Evolutionary conservation across 1,140 invertebrate genomes (phyloP).

Genomic region (Hyphantria cunea): DNA sequence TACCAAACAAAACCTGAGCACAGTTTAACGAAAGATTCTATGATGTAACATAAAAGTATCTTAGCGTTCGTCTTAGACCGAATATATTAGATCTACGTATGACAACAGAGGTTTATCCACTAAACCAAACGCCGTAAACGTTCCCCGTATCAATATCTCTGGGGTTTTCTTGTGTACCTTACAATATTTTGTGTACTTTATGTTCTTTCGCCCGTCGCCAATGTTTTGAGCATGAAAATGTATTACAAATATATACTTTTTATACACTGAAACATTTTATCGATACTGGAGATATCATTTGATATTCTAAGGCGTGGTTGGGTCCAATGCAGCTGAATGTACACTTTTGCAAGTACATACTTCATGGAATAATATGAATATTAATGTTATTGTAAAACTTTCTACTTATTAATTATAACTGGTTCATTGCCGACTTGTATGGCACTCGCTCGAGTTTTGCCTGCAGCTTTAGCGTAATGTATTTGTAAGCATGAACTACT

Average conservation of each 20-base stretch:
- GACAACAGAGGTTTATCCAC: constrained; percentile 20
- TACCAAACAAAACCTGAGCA: constrained; percentile 6
- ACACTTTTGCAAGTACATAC: neutral
- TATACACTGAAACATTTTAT: constrained; percentile 15
- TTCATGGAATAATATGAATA: too few relatives aligned
- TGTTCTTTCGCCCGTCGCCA: constrained; percentile 16
- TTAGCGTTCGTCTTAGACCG: constrained; percentile 47
- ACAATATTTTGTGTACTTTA: constrained; percentile 27
- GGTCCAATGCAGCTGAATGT: too few relatives aligned
- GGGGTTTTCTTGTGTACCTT: constrained; percentile 6
- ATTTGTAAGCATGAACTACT: too few relatives aligned
- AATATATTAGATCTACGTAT: constrained; percentile 46
- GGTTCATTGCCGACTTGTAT: too few relatives aligned
- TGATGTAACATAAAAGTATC: constrained; percentile 37
- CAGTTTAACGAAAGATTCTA: constrained; percentile 39
- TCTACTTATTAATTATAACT: too few relatives aligned
- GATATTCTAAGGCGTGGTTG: neutral
- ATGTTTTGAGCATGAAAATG: constrained; percentile 17
- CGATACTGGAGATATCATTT: constrained; percentile 3
- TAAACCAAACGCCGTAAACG: constrained; percentile 22
- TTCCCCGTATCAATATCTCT: constrained; percentile 23
- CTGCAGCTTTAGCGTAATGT: too few relatives aligned
- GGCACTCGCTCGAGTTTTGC: too few relatives aligned
- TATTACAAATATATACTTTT: constrained; percentile 10
- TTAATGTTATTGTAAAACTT: too few relatives aligned